These are phyloP conservation scores for Hoplias malabaricus DNA, from an alignment of 2,113 vertebrate species.

Conservation along the genomic window DNA sequence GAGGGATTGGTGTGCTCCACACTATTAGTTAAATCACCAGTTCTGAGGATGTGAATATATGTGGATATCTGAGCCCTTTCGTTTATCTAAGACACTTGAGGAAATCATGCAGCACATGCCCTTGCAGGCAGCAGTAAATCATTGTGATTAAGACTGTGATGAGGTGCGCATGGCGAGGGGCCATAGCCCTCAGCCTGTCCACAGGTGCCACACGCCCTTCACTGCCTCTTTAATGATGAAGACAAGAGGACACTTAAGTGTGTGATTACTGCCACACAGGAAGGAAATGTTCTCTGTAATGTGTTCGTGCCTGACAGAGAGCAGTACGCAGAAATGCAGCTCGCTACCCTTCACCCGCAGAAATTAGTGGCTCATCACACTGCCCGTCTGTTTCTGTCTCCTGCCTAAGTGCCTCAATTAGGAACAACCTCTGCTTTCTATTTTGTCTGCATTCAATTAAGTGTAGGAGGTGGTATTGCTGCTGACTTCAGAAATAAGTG, in stretches of 20 bases:
- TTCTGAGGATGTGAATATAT: neutral
- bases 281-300: conserved; percentile 29
- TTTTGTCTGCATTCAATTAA: conserved; percentile 42
- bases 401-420: conserved; percentile 70
- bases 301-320: conserved; percentile 31
- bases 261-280: conserved; percentile 39
- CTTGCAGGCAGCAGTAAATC: conserved; percentile 78
- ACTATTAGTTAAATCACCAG: neutral
- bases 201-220: conserved; percentile 52
- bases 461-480: conserved; percentile 19
- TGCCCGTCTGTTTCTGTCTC: conserved; percentile 64
- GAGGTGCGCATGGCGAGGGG: conserved; percentile 46
- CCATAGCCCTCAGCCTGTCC: conserved; percentile 42
- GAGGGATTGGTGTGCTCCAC: conserved; percentile 5
- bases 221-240: conserved; percentile 48
- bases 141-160: conserved; percentile 58
- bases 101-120: conserved; percentile 84
- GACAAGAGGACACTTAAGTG: conserved; percentile 54
- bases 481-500: conserved; percentile 27
- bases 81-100: conserved; percentile 67
- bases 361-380: conserved; percentile 39
- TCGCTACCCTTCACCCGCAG: conserved; percentile 25
- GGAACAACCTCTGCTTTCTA: conserved; percentile 49
- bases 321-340: conserved; percentile 48
- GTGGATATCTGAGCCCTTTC: conserved; percentile 29